Percentiles rank a stretch among this genome's conserved stretches.
phyloP scores from a whole-genome alignment of 2,888 invertebrate species.

The Cactoblastis cactorum region DNA sequence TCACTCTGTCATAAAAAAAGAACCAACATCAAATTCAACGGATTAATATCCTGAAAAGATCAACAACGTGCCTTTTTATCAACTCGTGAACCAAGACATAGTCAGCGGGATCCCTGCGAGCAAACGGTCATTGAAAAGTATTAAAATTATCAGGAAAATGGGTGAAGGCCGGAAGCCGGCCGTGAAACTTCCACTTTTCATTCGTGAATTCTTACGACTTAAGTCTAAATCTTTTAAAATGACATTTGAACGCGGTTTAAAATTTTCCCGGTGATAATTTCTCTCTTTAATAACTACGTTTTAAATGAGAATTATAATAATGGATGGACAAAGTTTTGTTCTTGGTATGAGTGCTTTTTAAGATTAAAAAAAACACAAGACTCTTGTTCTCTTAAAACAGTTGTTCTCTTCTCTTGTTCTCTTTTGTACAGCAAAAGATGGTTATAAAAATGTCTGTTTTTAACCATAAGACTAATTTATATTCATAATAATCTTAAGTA shows the following conservation, averaged over 20 bases:
- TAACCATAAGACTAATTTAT: too few species aligned
- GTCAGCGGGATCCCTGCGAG: background rate
- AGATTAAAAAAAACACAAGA: background rate
- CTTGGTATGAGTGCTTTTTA: background rate
- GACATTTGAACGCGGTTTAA: background rate
- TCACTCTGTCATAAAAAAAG: too few species aligned
- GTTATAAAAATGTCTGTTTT: too few species aligned
- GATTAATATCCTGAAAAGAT: background rate
- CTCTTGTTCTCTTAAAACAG: too few species aligned
- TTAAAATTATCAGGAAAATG: constrained; percentile 15
- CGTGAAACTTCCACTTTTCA: constrained; percentile 11
- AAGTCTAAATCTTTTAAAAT: background rate
- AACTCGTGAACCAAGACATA: constrained; percentile 1
- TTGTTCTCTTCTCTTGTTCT: too few species aligned
- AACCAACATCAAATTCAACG: background rate
- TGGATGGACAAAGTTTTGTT: background rate
- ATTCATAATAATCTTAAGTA: background rate
- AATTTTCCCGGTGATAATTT: background rate
- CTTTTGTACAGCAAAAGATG: too few species aligned
- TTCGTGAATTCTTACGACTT: constrained; percentile 10
- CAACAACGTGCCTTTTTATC: constrained; percentile 6
- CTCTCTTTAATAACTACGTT: background rate
- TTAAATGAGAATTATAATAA: background rate
- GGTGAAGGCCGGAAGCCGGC: constrained; percentile 18
- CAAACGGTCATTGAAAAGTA: constrained; percentile 17